A percentile compares a stretch with the other conserved stretches of the same genome.
phyloP scores from a whole-genome alignment of 2,113 vertebrate genomes.

The Chlamydotis undulata region DNA sequence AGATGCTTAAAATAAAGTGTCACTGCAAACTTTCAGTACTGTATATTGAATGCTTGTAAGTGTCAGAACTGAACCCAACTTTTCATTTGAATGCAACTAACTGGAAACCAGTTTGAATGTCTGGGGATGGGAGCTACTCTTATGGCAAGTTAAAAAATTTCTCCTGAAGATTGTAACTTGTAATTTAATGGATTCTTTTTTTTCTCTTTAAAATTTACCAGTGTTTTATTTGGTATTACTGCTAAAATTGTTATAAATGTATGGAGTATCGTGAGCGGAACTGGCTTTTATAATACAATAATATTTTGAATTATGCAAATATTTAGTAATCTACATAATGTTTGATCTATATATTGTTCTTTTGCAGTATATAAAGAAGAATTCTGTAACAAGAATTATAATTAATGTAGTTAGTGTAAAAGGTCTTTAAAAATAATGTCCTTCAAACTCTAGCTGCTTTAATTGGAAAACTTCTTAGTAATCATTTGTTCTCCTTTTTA shows the following conservation, averaged over 20 bases:
- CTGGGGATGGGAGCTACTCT: neutral
- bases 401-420: neutral
- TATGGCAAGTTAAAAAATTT: neutral
- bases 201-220: neutral
- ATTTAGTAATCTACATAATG: neutral
- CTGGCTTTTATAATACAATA: neutral
- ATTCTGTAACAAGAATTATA: neutral
- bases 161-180: neutral
- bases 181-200: neutral
- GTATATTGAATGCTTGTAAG: slow-evolving; percentile 87
- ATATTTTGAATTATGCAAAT: neutral
- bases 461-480: neutral
- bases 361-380: neutral
- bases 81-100: neutral
- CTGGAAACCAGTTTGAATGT: neutral
- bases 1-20: slow-evolving; percentile 87
- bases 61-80: neutral
- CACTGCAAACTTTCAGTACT: slow-evolving; percentile 85
- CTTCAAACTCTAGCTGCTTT: neutral
- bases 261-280: neutral
- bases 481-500: neutral
- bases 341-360: neutral
- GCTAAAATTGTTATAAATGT: neutral
- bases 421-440: neutral
- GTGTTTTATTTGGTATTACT: neutral